phyloP scores from a whole-genome alignment of 2,797 vertebrate genomes.

The Vespertilio murinus region DNA sequence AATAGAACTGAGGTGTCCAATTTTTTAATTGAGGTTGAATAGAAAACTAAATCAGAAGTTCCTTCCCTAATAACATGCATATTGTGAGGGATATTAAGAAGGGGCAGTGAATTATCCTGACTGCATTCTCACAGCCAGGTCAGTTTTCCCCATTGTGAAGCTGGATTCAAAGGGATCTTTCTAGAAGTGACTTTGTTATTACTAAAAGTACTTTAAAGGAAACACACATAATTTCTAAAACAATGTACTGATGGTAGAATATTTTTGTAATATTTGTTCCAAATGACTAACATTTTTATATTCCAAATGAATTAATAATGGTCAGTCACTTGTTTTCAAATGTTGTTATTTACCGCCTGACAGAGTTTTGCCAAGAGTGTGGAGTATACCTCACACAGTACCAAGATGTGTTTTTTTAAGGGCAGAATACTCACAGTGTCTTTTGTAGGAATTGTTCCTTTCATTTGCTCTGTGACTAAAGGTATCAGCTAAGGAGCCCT shows the following conservation, averaged over 20 bases:
- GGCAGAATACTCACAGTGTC: not conserved
- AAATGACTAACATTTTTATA: conserved; percentile 69
- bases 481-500: not conserved
- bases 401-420: not conserved
- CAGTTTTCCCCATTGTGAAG: not conserved
- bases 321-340: conserved; percentile 62
- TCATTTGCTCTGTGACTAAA: not conserved
- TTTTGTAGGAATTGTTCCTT: not conserved
- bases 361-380: not conserved
- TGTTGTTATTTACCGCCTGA: conserved; percentile 51
- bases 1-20: not conserved
- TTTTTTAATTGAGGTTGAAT: not conserved
- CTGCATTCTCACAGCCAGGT: not conserved
- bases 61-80: not conserved
- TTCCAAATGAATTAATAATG: conserved; percentile 67
- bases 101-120: not conserved
- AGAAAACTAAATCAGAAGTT: not conserved
- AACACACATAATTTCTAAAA: conserved; percentile 66
- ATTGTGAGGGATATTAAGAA: not conserved
- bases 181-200: conserved; percentile 55
- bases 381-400: conserved; percentile 17
- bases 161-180: conserved; percentile 36
- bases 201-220: conserved; percentile 65
- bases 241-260: conserved; percentile 42
- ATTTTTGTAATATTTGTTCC: conserved; percentile 59